These are phyloP conservation scores for Campopleginae sp. DNA, from an alignment of 2,888 invertebrate genomes.

Conservation along the genomic window DNA sequence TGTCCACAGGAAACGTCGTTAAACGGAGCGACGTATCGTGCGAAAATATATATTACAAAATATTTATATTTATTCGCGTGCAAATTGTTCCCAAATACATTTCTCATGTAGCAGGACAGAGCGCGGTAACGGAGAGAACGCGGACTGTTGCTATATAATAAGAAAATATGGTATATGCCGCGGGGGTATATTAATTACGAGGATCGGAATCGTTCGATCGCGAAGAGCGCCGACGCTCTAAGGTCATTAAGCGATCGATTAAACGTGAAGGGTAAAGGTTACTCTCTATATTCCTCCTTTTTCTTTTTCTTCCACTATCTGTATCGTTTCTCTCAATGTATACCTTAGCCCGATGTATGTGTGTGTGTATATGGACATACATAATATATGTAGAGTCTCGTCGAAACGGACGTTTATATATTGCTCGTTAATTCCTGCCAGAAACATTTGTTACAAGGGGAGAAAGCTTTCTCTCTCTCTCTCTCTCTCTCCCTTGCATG, in stretches of 20 bases:
- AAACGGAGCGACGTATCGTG: not conserved
- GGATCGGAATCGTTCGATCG: slow-evolving; percentile 80
- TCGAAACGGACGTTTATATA: slow-evolving; percentile 68
- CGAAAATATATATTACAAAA: slow-evolving; percentile 11
- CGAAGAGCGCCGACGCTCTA: slow-evolving; percentile 66
- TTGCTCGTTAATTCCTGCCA: slow-evolving; percentile 72
- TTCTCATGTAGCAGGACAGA: slow-evolving; percentile 63
- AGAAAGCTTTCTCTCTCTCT: not conserved
- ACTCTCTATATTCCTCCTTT: slow-evolving; percentile 65
- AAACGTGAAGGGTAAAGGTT: slow-evolving; percentile 79
- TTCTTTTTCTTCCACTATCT: slow-evolving; percentile 15
- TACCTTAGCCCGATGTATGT: not conserved
- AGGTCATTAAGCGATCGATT: slow-evolving; percentile 82
- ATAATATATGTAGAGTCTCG: slow-evolving; percentile 33
- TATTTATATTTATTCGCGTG: slow-evolving; percentile 30
- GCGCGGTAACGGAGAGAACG: slow-evolving; percentile 11
- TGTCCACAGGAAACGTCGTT: not conserved
- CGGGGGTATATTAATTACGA: slow-evolving; percentile 81
- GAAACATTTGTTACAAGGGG: slow-evolving; percentile 69
- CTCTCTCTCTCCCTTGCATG: not conserved
- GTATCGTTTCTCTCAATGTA: slow-evolving; percentile 3
- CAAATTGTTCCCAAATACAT: slow-evolving; percentile 63
- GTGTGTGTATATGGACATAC: slow-evolving; percentile 8
- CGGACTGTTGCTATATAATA: not conserved
- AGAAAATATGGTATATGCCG: slow-evolving; percentile 35